Evolutionary conservation across 2,888 invertebrate genomes (phyloP).

Genomic region (Caenorhabditis angaria): DNA sequence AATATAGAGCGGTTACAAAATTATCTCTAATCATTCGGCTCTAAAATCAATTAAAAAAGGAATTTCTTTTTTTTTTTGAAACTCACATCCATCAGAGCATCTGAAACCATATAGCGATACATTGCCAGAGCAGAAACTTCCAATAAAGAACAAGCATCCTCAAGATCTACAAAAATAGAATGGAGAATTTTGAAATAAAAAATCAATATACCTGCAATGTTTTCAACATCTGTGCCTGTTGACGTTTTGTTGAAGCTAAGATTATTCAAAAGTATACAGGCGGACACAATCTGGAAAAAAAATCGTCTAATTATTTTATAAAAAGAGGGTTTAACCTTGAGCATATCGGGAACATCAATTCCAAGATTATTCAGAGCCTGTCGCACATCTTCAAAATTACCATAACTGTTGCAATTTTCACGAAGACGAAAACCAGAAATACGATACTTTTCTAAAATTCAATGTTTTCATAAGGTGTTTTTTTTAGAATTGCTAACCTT

Average conservation of each 20-base stretch:
- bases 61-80: neutral
- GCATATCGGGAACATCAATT: conserved; percentile 34
- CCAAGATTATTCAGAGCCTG: conserved; percentile 30
- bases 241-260: conserved; percentile 40
- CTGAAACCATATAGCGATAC: conserved; percentile 41
- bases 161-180: conserved; percentile 41
- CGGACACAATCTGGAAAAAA: conserved; percentile 41
- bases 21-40: conserved; percentile 40
- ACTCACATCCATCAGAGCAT: conserved; percentile 27
- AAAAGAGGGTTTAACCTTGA: conserved; percentile 18
- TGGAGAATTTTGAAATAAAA: neutral
- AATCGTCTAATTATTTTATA: neutral
- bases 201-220: conserved; percentile 34
- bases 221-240: conserved; percentile 42
- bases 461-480: no score
- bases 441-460: conserved; percentile 34
- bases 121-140: conserved; percentile 46
- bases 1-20: conserved; percentile 41
- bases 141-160: conserved; percentile 44
- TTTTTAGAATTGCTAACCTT: conserved; percentile 20
- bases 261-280: conserved; percentile 48
- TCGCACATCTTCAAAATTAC: conserved; percentile 44
- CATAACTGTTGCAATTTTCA: conserved; percentile 42
- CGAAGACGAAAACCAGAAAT: conserved; percentile 50
- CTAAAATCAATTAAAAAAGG: conserved; percentile 14